Conservation (phyloP, 2,113 vertebrate species). For the Platysteira castanea region DNA sequence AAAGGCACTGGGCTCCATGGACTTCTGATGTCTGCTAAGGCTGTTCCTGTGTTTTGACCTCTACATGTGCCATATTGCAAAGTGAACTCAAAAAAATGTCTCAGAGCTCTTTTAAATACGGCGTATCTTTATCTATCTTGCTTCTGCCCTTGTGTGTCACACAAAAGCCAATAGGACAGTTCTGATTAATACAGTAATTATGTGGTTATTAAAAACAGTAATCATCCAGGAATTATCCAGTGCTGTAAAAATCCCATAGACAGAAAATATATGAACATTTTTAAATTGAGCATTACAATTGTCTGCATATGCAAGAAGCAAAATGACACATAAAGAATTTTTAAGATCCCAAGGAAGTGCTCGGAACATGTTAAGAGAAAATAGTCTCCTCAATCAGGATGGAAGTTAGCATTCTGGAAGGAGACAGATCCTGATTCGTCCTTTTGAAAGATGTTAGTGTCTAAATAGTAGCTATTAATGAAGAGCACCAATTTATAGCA, state of each 20-base stretch:
- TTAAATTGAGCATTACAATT: conserved; percentile 72
- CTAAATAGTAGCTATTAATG: conserved; percentile 73
- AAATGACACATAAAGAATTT: conserved; percentile 75
- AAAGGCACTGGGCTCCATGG: not conserved
- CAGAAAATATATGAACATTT: conserved; percentile 77
- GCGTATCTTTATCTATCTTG: conserved; percentile 53
- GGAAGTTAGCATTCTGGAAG: conserved; percentile 60
- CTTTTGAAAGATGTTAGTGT: conserved; percentile 64
- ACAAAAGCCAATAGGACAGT: conserved; percentile 68
- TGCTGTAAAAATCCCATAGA: conserved; percentile 72
- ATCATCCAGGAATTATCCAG: conserved; percentile 77
- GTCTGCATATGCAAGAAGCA: conserved; percentile 68
- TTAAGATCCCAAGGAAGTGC: conserved; percentile 73
- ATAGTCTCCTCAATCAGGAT: conserved; percentile 71
- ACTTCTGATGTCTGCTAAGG: not conserved
- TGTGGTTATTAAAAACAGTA: conserved; percentile 82
- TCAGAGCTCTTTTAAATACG: not conserved
- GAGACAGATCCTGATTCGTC: conserved; percentile 44
- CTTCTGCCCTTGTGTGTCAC: conserved; percentile 71
- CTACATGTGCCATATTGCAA: not conserved
- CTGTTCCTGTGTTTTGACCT: not conserved
- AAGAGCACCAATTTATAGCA: conserved; percentile 70
- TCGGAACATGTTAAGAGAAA: conserved; percentile 67
- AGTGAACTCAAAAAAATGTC: not conserved
- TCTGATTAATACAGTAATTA: conserved; percentile 81